A percentile compares a stretch with the other conserved stretches of the same genome.
These are phyloP conservation scores for Clusia tigrina DNA, from an alignment of 2,888 invertebrate genomes.

Conservation along the genomic window DNA sequence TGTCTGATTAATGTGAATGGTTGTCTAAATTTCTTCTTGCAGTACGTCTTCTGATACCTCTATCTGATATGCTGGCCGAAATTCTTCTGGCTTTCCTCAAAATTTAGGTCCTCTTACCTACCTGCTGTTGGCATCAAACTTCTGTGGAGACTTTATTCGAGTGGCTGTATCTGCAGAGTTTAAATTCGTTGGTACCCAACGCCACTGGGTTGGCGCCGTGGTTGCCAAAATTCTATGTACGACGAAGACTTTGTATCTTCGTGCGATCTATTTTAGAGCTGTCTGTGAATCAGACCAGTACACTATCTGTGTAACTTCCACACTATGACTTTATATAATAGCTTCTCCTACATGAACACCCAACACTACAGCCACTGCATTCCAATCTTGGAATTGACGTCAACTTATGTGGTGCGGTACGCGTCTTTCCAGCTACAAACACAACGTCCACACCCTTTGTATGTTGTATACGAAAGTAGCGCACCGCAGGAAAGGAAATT, in stretches of 20 bases:
- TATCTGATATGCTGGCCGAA: too few relatives aligned
- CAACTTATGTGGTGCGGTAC: conserved; percentile 11
- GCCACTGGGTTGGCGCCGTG: conserved; percentile 10
- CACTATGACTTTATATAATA: background rate
- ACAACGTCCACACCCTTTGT: background rate
- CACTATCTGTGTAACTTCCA: background rate
- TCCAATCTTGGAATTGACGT: conserved; percentile 8
- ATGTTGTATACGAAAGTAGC: conserved; percentile 10
- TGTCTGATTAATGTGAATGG: too few relatives aligned
- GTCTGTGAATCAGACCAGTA: background rate
- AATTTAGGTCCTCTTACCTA: too few relatives aligned
- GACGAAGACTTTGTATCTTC: background rate
- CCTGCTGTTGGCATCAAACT: background rate
- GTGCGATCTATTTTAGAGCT: background rate
- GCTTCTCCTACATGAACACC: conserved; percentile 9
- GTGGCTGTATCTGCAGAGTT: background rate
- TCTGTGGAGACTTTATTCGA: background rate
- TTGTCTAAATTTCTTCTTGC: too few relatives aligned
- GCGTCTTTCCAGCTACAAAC: conserved; percentile 18
- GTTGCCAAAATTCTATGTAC: background rate
- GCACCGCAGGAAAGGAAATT: conserved; percentile 4
- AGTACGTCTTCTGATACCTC: too few relatives aligned
- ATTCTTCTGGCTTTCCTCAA: too few relatives aligned
- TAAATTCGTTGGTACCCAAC: conserved; percentile 19
- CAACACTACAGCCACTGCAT: conserved; percentile 14